Percentiles rank a stretch among this genome's conserved stretches.
Conservation (phyloP, 2,888 invertebrate species). For the Andrena chrysosceles region DNA sequence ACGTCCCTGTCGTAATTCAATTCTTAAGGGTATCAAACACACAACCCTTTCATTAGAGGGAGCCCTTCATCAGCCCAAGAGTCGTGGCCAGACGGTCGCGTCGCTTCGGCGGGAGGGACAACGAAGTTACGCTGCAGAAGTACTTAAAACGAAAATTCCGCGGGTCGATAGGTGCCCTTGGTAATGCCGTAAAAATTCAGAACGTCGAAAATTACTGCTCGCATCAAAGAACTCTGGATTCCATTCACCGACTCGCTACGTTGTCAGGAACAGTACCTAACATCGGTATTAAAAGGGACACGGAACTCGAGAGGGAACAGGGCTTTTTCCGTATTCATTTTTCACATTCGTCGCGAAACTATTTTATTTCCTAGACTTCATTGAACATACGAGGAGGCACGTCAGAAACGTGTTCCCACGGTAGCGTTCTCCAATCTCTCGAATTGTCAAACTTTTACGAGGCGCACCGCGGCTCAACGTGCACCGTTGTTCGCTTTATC, state of each 20-base stretch:
- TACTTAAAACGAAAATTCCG: constrained; percentile 77
- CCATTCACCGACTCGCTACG: not conserved
- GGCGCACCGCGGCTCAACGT: not conserved
- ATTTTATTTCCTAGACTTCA: constrained; percentile 50
- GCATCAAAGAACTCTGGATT: not conserved
- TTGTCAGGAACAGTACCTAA: not conserved
- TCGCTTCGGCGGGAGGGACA: constrained; percentile 55
- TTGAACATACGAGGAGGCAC: constrained; percentile 31
- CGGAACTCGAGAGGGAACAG: not conserved
- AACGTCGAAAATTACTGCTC: not conserved
- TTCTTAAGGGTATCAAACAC: constrained; percentile 81
- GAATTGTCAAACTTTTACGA: constrained; percentile 62
- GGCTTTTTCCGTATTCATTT: constrained; percentile 32
- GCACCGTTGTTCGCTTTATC: constrained; percentile 28
- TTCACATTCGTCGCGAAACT: constrained; percentile 44
- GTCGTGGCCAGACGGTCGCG: constrained; percentile 52
- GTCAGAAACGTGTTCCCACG: constrained; percentile 36
- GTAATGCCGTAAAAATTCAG: constrained; percentile 16
- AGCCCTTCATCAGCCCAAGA: constrained; percentile 78
- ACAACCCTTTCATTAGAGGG: constrained; percentile 80
- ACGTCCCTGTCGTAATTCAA: constrained; percentile 75
- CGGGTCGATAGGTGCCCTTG: constrained; percentile 70
- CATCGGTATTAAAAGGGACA: not conserved
- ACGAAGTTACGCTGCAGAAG: constrained; percentile 78
- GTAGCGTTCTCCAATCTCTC: constrained; percentile 47